Evolutionary conservation across 2,113 vertebrate genomes (phyloP).

Genomic region (Pseudorhombus dupliciocellatus): DNA sequence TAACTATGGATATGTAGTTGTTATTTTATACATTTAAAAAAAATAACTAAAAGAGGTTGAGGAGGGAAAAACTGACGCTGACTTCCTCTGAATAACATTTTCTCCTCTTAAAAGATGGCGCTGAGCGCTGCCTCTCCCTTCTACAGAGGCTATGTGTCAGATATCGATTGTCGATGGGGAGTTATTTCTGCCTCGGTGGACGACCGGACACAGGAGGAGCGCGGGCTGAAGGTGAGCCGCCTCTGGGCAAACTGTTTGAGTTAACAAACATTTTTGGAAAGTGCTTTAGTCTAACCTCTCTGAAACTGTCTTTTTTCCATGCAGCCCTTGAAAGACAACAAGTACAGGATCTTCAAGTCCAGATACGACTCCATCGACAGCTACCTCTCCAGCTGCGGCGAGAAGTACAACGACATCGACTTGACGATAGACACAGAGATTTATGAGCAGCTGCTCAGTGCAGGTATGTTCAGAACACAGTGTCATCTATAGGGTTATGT

Average conservation of each 20-base stretch:
- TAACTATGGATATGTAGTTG: too few species aligned
- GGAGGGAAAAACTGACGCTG: not conserved
- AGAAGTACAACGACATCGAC: conserved; percentile 98
- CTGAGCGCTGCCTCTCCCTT: conserved; percentile 95
- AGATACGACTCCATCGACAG: conserved; percentile 99
- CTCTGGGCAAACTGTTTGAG: not conserved
- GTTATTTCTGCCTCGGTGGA: conserved; percentile 98
- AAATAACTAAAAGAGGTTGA: not conserved
- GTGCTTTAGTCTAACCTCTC: not conserved
- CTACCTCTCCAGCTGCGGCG: conserved; percentile 94
- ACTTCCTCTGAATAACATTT: conserved; percentile 1
- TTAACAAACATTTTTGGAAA: not conserved
- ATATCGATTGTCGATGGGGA: conserved; percentile 98
- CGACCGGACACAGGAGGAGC: conserved; percentile 93
- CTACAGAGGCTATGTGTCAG: conserved; percentile 95
- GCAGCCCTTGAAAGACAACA: conserved; percentile 94
- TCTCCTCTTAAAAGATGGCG: conserved; percentile 88
- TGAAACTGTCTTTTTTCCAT: conserved; percentile 49
- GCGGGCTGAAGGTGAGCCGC: conserved; percentile 89
- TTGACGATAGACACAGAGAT: conserved; percentile 94
- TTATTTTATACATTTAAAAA: too few species aligned
- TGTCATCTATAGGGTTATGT: not conserved
- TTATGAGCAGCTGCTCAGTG: conserved; percentile 89
- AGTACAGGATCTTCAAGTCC: conserved; percentile 96
- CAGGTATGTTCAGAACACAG: conserved; percentile 79